phyloP scores from a whole-genome alignment of 2,888 invertebrate genomes.

The Mythimna albipuncta region DNA sequence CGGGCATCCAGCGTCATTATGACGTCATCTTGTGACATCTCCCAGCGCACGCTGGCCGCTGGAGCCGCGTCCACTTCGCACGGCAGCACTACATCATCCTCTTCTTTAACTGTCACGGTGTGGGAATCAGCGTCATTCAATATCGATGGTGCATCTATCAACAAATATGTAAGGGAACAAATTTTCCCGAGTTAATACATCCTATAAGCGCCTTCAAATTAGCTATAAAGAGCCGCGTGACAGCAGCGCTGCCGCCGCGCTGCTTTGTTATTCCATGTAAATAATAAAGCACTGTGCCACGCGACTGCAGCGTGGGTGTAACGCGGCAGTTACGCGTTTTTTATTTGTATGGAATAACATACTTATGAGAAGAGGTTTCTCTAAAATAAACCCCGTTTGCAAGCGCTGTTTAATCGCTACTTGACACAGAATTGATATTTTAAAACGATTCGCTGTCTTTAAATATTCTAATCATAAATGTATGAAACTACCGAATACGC shows the following conservation, averaged over 20 bases:
- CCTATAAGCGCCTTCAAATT: too few relatives aligned
- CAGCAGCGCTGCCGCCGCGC: too few relatives aligned
- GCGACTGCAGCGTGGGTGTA: too few relatives aligned
- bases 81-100: conserved; percentile 69
- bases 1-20: conserved; percentile 70
- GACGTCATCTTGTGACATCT: conserved; percentile 74
- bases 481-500: not conserved
- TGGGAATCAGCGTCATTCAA: conserved; percentile 58
- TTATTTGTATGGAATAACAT: too few relatives aligned
- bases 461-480: not conserved
- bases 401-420: not conserved
- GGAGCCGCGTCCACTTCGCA: conserved; percentile 82
- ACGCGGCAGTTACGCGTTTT: too few relatives aligned
- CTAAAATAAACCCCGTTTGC: not conserved
- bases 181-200: too few relatives aligned
- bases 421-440: not conserved
- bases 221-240: too few relatives aligned
- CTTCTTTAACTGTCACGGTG: conserved; percentile 69
- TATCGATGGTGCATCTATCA: conserved; percentile 79
- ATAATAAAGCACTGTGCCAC: too few relatives aligned
- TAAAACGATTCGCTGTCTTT: not conserved
- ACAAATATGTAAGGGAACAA: not conserved
- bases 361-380: not conserved
- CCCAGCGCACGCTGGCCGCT: conserved; percentile 78
- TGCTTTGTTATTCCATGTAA: too few relatives aligned